Evolutionary conservation across 2,797 vertebrate species (phyloP), one percentile per base, ranked within the genome.

Genomic region (Tadarida brasiliensis): DNA sequence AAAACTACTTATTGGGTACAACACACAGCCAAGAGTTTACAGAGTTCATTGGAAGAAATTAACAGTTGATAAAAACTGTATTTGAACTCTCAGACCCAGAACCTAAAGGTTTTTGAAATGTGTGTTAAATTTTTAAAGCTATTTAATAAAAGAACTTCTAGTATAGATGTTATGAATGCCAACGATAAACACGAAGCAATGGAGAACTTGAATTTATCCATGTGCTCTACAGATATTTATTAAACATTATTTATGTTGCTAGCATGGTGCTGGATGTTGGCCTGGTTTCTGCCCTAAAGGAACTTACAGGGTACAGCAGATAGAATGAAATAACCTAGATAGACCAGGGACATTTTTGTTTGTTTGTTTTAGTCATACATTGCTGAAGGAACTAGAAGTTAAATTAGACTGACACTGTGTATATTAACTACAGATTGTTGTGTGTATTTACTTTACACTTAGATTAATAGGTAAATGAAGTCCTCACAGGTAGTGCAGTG

Each of bases 61-160:
- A 84, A 30, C 1, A 68, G 19, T 71, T 56, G 22, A 68, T 71
- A 24, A 91, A 76, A 61, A 35, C 12, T 54, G 1, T 49, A 35
- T 82, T 70, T 90, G 26, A 88, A 35, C 11, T 20, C 87, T 19
- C 7, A 83, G 54, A 71, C 6, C 16, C 85, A 82, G 33, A 77
- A n/a, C 11, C 26, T 92, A 57, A 86, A 17, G 22, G 19, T 22
- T 94, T 96, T 90, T 39, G 20, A 91, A 93, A 91, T 76, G 17
- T 30, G 0, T n/a, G 9, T 87, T 85, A 90, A 49, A 28, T 59
- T 20, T 12, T 90, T 19, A 30, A 82, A 65, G 8, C 9, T 20
- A 68, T 61, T 82, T 59, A 65, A 83, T 65, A 44, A 76, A 63
- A 89, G 3, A 1, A 12, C 70, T 70, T 95, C 28, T 80, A 68